Conservation (phyloP, 2,113 vertebrate species). For the Cryptoleucopteryx plumbea region DNA sequence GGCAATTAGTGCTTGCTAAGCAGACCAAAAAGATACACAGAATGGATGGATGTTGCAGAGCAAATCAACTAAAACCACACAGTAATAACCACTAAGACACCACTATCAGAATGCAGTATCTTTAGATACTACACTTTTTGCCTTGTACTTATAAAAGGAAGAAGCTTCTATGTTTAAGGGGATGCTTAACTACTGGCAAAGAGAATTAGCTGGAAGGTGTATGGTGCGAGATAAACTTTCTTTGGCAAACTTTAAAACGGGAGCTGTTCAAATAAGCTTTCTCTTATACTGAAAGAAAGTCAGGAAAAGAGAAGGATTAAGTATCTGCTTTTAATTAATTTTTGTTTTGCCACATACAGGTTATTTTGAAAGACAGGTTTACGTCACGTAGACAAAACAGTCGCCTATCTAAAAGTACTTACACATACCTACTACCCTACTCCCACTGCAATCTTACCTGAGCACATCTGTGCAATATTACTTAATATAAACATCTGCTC, state of each 20-base stretch:
- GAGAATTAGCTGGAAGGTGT: not conserved
- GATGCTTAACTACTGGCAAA: not conserved
- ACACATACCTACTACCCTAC: not conserved
- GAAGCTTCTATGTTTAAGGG: not conserved
- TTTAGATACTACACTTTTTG: not conserved
- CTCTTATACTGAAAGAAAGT: not conserved
- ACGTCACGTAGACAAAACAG: not conserved
- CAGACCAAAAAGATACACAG: not conserved
- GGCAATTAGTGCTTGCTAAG: not conserved
- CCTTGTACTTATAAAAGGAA: not conserved
- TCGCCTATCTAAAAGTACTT: not conserved
- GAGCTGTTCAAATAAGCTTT: not conserved
- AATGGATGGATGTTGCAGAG: not conserved
- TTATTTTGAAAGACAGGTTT: not conserved
- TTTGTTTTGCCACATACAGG: not conserved
- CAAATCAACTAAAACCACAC: not conserved
- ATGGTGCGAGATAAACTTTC: not conserved
- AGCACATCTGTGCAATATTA: not conserved
- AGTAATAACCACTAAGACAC: not conserved
- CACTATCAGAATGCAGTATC: not conserved
- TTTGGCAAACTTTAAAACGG: not conserved
- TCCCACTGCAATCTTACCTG: not conserved
- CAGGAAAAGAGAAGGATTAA: not conserved
- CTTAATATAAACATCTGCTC: not conserved
- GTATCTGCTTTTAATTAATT: not conserved